Evolutionary conservation across 2,797 vertebrate genomes (phyloP).

Genomic region (Geotrypetes seraphini): DNA sequence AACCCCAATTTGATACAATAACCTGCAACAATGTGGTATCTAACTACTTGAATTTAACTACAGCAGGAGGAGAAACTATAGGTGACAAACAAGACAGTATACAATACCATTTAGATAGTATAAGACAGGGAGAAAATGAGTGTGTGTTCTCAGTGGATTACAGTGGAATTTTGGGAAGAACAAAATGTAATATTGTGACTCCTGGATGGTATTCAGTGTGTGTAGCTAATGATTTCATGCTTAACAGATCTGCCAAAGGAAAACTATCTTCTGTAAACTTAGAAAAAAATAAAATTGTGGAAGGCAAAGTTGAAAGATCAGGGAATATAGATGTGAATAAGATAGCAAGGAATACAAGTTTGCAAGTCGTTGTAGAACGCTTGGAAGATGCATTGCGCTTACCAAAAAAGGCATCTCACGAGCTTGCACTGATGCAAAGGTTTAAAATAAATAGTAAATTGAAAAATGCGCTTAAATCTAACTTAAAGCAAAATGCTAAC

Average conservation of each 20-base stretch:
- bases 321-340: slow-evolving; percentile 40
- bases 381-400: slow-evolving; percentile 55
- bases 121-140: slow-evolving; percentile 6
- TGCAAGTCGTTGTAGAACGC: slow-evolving; percentile 58
- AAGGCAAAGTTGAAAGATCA: slow-evolving; percentile 24
- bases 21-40: slow-evolving; percentile 1
- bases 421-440: slow-evolving; percentile 23
- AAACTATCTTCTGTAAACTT: slow-evolving; percentile 31
- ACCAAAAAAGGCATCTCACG: slow-evolving; percentile 28
- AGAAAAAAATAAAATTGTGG: slow-evolving; percentile 35
- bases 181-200: slow-evolving; percentile 71
- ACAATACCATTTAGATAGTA: slow-evolving; percentile 2
- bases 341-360: slow-evolving; percentile 46
- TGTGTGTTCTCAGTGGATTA: slow-evolving; percentile 23
- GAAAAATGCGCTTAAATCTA: slow-evolving; percentile 18
- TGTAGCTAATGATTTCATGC: slow-evolving; percentile 66
- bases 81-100: slow-evolving; percentile 1
- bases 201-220: slow-evolving; percentile 81
- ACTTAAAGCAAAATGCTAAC: slow-evolving; percentile 19
- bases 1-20: slow-evolving; percentile 36
- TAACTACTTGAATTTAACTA: slow-evolving; percentile 18
- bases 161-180: slow-evolving; percentile 49
- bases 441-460: slow-evolving; percentile 39
- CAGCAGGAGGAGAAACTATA: slow-evolving; percentile 18
- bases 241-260: slow-evolving; percentile 42